Conservation (phyloP, 2,888 invertebrate genomes). For the Hanleya hanleyi region DNA sequence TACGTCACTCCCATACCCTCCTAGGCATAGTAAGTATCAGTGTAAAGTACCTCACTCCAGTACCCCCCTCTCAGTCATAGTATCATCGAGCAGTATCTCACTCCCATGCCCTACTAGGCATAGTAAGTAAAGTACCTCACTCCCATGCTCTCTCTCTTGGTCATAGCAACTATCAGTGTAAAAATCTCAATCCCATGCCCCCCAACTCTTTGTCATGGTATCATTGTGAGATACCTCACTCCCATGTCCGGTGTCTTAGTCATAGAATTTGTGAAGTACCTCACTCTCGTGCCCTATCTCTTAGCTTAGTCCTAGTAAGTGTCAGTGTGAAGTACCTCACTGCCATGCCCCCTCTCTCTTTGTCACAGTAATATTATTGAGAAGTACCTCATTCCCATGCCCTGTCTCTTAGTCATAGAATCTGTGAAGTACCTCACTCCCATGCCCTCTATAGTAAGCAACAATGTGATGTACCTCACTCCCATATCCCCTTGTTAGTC, state of each 20-base stretch:
- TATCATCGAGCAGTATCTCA: no score
- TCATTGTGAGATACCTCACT: not conserved
- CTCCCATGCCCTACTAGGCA: no score
- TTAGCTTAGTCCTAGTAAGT: conserved; percentile 71
- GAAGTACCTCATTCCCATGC: conserved; percentile 72
- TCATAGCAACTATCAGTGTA: conserved; percentile 73
- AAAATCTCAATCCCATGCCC: conserved; percentile 73
- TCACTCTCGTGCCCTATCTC: conserved; percentile 44
- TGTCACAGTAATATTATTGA: conserved; percentile 63
- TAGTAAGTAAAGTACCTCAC: no score
- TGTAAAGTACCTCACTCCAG: no score
- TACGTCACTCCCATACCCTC: no score
- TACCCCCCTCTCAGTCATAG: no score
- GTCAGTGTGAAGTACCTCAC: not conserved
- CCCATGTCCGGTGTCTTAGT: conserved; percentile 56
- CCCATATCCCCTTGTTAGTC: not conserved
- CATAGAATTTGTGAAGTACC: conserved; percentile 53
- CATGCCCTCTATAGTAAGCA: conserved; percentile 71
- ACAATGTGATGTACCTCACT: not conserved
- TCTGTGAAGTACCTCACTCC: no score
- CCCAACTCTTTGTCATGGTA: conserved; percentile 71
- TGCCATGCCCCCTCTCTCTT: conserved; percentile 49
- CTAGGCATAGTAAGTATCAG: no score
- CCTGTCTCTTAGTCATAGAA: conserved; percentile 72
- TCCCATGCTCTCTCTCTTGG: conserved; percentile 74